These are phyloP conservation scores for Synodontis membranacea DNA, from an alignment of 2,113 vertebrate genomes.

Conservation along the genomic window DNA sequence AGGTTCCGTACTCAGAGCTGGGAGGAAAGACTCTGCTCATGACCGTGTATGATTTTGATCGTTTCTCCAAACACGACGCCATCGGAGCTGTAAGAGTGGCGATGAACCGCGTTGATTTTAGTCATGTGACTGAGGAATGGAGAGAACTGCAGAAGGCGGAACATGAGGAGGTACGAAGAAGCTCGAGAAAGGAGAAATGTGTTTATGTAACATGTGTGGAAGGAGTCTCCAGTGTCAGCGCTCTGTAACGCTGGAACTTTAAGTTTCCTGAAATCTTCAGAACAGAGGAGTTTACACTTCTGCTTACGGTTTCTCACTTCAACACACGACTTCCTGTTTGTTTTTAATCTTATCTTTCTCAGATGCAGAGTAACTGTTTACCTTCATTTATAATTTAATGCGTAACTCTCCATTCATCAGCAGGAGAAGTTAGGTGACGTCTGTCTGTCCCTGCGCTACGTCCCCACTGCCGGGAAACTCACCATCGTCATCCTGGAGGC, in stretches of 20 bases:
- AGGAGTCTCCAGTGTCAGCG: neutral
- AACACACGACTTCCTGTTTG: neutral
- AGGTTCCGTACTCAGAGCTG: conserved; percentile 82
- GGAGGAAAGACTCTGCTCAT: conserved; percentile 85
- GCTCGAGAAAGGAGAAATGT: neutral
- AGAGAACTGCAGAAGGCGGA: conserved; percentile 93
- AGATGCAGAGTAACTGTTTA: neutral
- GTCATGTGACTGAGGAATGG: conserved; percentile 94
- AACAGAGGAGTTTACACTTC: neutral
- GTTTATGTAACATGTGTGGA: neutral
- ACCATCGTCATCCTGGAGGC: conserved; percentile 94
- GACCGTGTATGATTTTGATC: conserved; percentile 88
- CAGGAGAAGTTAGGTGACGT: conserved; percentile 88
- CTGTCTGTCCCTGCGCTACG: conserved; percentile 77
- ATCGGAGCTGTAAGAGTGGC: conserved; percentile 92
- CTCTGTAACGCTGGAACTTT: neutral
- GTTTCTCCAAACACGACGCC: conserved; percentile 93
- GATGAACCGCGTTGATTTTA: conserved; percentile 95
- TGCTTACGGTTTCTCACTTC: neutral
- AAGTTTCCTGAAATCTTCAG: neutral
- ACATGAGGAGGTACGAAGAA: conserved; percentile 89
- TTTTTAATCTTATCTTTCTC: neutral
- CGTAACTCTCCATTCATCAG: conserved; percentile 53
- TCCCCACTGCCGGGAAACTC: conserved; percentile 86
- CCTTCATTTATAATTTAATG: neutral